Base-by-base conservation (phyloP, 1,140 invertebrate species). In the Diabrotica undecimpunctata region DNA sequence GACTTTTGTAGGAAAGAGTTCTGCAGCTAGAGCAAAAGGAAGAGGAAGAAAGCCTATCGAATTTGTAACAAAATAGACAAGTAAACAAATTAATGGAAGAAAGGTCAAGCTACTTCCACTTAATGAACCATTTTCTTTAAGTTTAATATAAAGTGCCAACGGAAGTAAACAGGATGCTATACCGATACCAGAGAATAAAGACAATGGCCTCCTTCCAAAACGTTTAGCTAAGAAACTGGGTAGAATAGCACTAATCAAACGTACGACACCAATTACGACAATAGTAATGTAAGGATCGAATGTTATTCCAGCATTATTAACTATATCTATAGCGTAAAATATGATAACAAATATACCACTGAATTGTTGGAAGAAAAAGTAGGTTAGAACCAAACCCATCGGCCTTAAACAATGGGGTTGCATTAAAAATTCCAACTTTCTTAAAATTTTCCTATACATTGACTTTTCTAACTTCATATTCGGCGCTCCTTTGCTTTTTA, bases 21-120 rank as follows among this genome's bases (percentile, higher is more conserved):
- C 91, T 0, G 90, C 88, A 64, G 90, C 83, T 82, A 92, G 85
- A 5, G 91, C 86, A 80, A 91, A 91, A 0, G 91, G 90, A 6
- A 89, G 63, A 0, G 85, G 84, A 12, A 87, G 78, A 54, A 87
- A 86, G 0, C 87, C 87, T 3, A 88, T 50, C 0, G 87, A 87
- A 62, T 84, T 86, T 7, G 82, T 79, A 35, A 87, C 81, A 61
- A 88, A 87, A 66, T 86, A 88, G 50, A 81, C 70, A 0, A 87
- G 65, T n/a, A 88, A 75, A 5, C 82, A 79, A 9, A 82, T 64
- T 0, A 84, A 78, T 0, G 86, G 84, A 0, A 84, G 60, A 56
- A 81, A 77, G 7, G 65, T 57, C 37, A 75, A 63, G 72, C 11
- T 66, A 58, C 35, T 76, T 62, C 7, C 41, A 6, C 46, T 72